Conservation (phyloP, 2,113 vertebrate species). For the Spilogale gracilis region DNA sequence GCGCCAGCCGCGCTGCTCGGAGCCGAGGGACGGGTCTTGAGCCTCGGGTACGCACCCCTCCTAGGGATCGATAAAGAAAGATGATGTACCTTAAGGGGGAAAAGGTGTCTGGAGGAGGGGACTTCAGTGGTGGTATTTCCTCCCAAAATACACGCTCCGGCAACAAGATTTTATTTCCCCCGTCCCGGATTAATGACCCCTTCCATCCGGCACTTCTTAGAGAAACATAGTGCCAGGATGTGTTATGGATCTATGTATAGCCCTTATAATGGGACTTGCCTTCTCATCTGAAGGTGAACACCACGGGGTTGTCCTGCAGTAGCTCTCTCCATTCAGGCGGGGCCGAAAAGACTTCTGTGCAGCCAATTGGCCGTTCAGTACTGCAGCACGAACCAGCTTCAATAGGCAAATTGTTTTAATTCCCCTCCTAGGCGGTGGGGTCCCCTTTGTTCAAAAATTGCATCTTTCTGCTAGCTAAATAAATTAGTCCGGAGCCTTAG, state of each 20-base stretch:
- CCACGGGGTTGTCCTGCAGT: background rate
- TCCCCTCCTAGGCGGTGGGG: background rate
- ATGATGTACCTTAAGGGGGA: background rate
- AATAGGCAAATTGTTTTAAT: background rate
- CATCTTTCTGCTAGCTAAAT: background rate
- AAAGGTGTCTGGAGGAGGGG: background rate
- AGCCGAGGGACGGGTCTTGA: background rate
- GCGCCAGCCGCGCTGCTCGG: background rate
- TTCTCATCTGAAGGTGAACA: background rate
- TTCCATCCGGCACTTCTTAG: background rate
- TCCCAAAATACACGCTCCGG: background rate
- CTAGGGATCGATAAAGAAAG: background rate
- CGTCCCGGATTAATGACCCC: background rate
- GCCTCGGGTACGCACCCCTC: background rate
- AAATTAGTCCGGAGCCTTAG: background rate
- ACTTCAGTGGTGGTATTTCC: background rate
- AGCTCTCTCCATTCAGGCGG: background rate
- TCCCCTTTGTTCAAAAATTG: constrained; percentile 12
- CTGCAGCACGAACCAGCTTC: background rate
- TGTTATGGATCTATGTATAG: background rate
- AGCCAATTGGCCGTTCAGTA: background rate
- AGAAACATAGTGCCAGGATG: background rate
- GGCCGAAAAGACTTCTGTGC: background rate
- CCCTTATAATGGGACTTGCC: background rate
- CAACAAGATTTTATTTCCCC: background rate